These are phyloP conservation scores for Habropoda laboriosa DNA, from an alignment of 1,140 invertebrate genomes.

Conservation along the genomic window DNA sequence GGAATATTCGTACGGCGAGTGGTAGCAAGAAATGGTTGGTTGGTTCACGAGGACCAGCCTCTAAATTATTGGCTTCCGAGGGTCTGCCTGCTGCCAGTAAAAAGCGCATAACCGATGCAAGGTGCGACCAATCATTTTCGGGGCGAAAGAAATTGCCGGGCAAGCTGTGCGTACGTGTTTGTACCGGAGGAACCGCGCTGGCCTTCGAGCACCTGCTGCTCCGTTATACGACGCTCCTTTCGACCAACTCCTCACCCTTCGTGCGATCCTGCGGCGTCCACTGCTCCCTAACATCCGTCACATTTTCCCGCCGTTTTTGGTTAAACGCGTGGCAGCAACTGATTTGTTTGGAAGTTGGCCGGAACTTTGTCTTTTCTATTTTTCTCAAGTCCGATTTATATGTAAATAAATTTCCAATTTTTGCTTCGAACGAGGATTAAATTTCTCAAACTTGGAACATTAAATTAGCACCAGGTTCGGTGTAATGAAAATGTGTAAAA, in stretches of 20 bases:
- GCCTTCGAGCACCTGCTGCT: conserved; percentile 56
- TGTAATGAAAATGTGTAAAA: too few relatives aligned
- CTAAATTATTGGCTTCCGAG: conserved; percentile 57
- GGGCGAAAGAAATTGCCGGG: conserved; percentile 58
- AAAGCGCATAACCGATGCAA: conserved; percentile 63
- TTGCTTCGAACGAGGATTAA: too few relatives aligned
- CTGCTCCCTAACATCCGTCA: neutral
- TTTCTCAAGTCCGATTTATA: too few relatives aligned
- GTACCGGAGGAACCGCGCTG: conserved; percentile 36
- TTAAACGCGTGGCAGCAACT: too few relatives aligned
- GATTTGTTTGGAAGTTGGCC: too few relatives aligned
- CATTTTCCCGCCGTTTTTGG: conserved; percentile 8
- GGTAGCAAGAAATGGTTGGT: conserved; percentile 9
- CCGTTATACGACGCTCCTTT: conserved; percentile 38
- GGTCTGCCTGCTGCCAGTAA: conserved; percentile 17
- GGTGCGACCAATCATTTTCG: conserved; percentile 64
- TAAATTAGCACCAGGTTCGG: too few relatives aligned
- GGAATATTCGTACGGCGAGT: neutral
- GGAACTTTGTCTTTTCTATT: too few relatives aligned
- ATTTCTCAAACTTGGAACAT: too few relatives aligned
- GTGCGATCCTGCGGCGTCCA: neutral
- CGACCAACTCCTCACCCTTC: neutral
- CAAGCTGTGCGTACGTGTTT: conserved; percentile 34
- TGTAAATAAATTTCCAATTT: too few relatives aligned
- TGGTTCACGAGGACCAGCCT: conserved; percentile 15